Base-by-base conservation (phyloP, 1,140 invertebrate species). In the Diabrotica virgifera region DNA sequence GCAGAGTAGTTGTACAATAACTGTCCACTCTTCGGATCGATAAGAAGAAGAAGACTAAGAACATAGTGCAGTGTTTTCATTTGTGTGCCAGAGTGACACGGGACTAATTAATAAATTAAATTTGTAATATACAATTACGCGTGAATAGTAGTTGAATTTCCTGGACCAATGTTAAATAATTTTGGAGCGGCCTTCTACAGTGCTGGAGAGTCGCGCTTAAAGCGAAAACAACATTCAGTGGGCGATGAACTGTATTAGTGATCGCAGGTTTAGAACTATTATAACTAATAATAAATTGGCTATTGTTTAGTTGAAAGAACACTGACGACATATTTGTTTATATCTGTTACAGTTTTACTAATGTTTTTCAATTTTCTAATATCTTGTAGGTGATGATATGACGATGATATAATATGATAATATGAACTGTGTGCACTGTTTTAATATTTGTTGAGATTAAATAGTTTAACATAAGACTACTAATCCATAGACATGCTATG, bases 1-100 rank as follows among this genome's bases (percentile, higher is more conserved):
- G 68, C 73, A 74, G 70, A 70, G 69, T 75, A 77, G 70, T 74
- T 73, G 65, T 72, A 75, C 72, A 72, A 70, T 72, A 71, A 70
- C 63, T 68, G 74, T 71, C 71, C 76, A 77, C 76, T 76, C 59
- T 76, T 77, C 76, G 76, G 76, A 77, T 77, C 74, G 69, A 70
- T 64, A 46, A 46, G 8, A 46, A 46, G n/a, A 46, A 6, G 40
- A 46, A 46, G n/a, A n/a, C 64, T 62, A 63, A 67, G 55, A 68
- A 55, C 60, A 68, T 67, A 71, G 73, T 75, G 73, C 70, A 75
- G 73, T 75, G 73, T 62, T 72, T 72, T 74, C 71, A 67, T 70
- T 73, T 69, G 65, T 55, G 66, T 59, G 72, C 68, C 64, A 46
- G 40, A 46, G 40, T 46, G 40, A 46, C n/a, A 5, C 40, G 40